Conservation (phyloP, 1,140 invertebrate species). For the Drosophila pandora region DNA sequence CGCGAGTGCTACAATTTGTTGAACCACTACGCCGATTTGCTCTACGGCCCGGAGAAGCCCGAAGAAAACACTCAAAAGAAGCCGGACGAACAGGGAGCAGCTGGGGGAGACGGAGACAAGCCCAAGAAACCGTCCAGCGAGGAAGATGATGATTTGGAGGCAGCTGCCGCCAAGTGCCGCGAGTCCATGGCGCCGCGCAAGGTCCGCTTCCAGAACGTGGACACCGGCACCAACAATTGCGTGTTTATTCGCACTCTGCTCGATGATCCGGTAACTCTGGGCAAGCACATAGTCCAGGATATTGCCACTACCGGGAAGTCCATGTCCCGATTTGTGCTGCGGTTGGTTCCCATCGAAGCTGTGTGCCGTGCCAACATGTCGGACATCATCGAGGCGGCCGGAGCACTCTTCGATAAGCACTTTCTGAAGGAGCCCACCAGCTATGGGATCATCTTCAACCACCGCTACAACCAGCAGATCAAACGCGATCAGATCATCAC, state of each 20-base stretch:
- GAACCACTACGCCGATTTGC: conserved; percentile 91
- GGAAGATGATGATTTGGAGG: conserved; percentile 86
- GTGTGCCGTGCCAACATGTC: conserved; percentile 91
- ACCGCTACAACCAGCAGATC: conserved; percentile 91
- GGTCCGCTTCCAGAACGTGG: conserved; percentile 86
- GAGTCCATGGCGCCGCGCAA: conserved; percentile 84
- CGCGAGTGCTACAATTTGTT: conserved; percentile 94
- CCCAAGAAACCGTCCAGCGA: conserved; percentile 42
- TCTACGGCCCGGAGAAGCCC: conserved; percentile 85
- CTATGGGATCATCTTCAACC: conserved; percentile 92
- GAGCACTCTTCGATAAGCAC: conserved; percentile 89
- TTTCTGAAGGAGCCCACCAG: conserved; percentile 89
- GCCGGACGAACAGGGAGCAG: conserved; percentile 1
- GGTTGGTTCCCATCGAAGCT: conserved; percentile 91
- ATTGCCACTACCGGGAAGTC: conserved; percentile 87
- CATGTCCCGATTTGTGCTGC: conserved; percentile 89
- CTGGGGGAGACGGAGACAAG: not conserved
- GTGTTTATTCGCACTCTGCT: conserved; percentile 93
- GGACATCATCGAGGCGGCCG: conserved; percentile 89
- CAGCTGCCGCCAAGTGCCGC: conserved; percentile 84
- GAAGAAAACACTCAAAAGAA: conserved; percentile 47
- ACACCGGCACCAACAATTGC: conserved; percentile 91
- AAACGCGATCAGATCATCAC: conserved; percentile 89
- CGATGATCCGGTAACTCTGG: conserved; percentile 89
- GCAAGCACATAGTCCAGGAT: conserved; percentile 89